Percentiles rank a stretch among this genome's conserved stretches.
These are phyloP conservation scores for Patiria miniata DNA, from an alignment of 35 echinoderm and acorn worm species.

Conservation along the genomic window DNA sequence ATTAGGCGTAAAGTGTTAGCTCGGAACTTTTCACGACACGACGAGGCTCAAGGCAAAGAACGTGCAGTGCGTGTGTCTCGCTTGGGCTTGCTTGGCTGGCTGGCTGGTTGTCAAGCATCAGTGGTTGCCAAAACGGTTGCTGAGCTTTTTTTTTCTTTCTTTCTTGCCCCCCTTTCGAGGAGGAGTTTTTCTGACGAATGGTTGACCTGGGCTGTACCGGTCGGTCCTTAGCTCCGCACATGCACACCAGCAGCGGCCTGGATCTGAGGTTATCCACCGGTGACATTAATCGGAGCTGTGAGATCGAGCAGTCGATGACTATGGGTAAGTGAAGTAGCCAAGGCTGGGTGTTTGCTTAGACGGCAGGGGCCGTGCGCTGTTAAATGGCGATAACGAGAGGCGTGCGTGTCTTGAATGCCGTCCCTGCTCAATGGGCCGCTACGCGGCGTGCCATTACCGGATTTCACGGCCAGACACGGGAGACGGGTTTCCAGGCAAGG, in stretches of 20 bases:
- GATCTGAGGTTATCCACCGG: constrained; percentile 28
- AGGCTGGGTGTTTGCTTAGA: constrained; percentile 14
- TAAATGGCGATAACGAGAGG: constrained; percentile 10
- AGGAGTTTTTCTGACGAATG: background rate
- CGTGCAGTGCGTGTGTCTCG: background rate
- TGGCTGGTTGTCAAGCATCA: background rate
- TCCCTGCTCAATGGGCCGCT: constrained; percentile 19
- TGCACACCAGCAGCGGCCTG: background rate
- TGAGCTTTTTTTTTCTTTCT: too few species aligned
- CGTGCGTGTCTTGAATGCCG: constrained; percentile 14
- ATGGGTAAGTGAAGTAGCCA: constrained; percentile 28
- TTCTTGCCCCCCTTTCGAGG: background rate
- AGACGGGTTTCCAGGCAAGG: too few species aligned
- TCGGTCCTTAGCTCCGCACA: background rate
- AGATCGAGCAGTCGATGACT: constrained; percentile 17
- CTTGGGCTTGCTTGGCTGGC: too few species aligned
- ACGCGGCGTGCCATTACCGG: constrained; percentile 22
- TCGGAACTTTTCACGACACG: background rate
- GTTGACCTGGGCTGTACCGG: constrained; percentile 20
- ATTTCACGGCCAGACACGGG: background rate
- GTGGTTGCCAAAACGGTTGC: background rate
- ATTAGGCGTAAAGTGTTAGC: constrained; percentile 17
- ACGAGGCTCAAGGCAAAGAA: constrained; percentile 11
- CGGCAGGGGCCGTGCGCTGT: constrained; percentile 11
- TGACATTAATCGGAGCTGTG: constrained; percentile 22